phyloP scores from a whole-genome alignment of 2,113 vertebrate genomes.

The Regulus satrapa region DNA sequence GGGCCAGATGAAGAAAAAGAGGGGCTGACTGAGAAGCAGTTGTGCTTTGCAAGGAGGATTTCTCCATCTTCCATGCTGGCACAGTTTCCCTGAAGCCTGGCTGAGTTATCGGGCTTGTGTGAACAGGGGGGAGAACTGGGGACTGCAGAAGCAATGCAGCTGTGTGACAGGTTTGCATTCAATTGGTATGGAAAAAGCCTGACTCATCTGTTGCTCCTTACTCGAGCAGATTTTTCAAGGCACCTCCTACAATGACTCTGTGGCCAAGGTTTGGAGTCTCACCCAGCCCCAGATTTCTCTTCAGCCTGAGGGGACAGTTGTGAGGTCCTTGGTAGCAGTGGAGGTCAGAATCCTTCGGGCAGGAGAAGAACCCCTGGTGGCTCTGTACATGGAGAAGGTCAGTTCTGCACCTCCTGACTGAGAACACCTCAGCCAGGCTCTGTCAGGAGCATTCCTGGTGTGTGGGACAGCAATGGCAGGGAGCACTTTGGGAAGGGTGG shows the following conservation, averaged over 20 bases:
- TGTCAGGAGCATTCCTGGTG: neutral
- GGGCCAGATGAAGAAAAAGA: neutral
- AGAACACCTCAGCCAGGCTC: neutral
- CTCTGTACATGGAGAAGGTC: slow-evolving; percentile 77
- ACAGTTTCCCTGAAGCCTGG: neutral
- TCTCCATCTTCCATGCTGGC: neutral
- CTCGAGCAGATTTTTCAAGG: slow-evolving; percentile 58
- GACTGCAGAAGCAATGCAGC: neutral
- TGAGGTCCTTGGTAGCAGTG: slow-evolving; percentile 57
- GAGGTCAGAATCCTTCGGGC: slow-evolving; percentile 40
- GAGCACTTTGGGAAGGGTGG: neutral
- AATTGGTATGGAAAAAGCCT: neutral
- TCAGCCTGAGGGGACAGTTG: slow-evolving; percentile 49
- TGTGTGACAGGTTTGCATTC: neutral
- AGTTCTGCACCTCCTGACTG: neutral
- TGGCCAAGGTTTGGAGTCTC: slow-evolving; percentile 74
- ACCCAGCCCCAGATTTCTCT: slow-evolving; percentile 63
- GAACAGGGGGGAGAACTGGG: neutral
- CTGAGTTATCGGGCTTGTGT: neutral
- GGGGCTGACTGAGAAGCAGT: neutral
- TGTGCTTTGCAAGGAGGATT: neutral
- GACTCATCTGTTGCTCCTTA: neutral
- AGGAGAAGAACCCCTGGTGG: neutral
- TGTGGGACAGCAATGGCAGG: neutral
- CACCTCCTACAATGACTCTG: slow-evolving; percentile 38